Percentiles rank a stretch among this genome's conserved stretches.
phyloP scores from a whole-genome alignment of 2,888 invertebrate species.

The Polietes domitor region DNA sequence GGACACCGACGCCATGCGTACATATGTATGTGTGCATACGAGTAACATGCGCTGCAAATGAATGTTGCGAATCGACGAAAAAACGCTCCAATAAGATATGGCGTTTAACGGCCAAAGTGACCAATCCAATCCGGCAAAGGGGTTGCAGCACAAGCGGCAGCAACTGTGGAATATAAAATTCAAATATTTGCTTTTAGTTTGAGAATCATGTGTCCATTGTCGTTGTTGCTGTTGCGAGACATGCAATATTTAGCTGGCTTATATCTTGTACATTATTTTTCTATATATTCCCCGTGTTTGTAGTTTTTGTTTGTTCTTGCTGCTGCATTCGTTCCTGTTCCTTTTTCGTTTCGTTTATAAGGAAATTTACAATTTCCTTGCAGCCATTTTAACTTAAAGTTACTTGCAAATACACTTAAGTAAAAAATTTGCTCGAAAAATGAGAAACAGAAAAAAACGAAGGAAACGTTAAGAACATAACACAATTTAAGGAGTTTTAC shows the following conservation, averaged over 20 bases:
- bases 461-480: slow-evolving; percentile 27
- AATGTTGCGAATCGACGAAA: background rate
- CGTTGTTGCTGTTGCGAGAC: slow-evolving; percentile 32
- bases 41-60: slow-evolving; percentile 16
- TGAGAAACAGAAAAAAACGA: background rate
- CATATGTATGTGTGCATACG: background rate
- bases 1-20: background rate
- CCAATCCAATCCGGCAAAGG: slow-evolving; percentile 7
- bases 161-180: slow-evolving; percentile 11
- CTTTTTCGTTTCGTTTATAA: slow-evolving; percentile 52
- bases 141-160: background rate
- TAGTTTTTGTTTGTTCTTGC: slow-evolving; percentile 40
- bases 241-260: slow-evolving; percentile 49
- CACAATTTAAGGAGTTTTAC: slow-evolving; percentile 36
- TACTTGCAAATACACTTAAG: slow-evolving; percentile 63
- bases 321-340: slow-evolving; percentile 7
- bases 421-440: slow-evolving; percentile 26
- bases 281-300: too few species aligned
- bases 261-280: slow-evolving; percentile 4
- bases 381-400: slow-evolving; percentile 62
- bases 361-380: slow-evolving; percentile 66
- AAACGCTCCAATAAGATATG: background rate
- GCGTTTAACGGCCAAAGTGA: slow-evolving; percentile 20
- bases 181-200: background rate
- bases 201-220: background rate